These are phyloP conservation scores for Saxidomus purpurata DNA, from an alignment of 1,140 invertebrate genomes.

Conservation along the genomic window DNA sequence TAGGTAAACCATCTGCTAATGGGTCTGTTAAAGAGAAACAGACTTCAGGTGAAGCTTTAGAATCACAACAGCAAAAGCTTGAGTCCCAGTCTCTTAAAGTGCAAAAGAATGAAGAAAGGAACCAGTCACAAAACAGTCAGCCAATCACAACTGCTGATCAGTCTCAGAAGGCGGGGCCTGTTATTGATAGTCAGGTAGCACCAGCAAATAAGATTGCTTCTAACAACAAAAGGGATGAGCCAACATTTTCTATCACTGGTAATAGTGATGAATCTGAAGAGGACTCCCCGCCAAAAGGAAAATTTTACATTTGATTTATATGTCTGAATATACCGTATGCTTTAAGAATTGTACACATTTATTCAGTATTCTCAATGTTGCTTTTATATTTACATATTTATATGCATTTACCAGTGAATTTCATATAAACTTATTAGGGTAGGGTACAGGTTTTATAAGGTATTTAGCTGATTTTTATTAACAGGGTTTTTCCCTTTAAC, in stretches of 20 bases:
- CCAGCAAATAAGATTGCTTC: neutral
- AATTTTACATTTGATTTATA: conserved; percentile 71
- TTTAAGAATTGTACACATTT: neutral
- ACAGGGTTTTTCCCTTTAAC: neutral
- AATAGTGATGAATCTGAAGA: conserved; percentile 32
- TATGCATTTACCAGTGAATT: neutral
- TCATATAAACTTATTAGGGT: neutral
- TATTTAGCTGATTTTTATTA: neutral
- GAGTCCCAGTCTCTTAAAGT: neutral
- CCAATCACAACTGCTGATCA: neutral
- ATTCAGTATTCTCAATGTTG: neutral
- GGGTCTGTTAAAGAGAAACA: too few species aligned
- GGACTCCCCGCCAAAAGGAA: conserved; percentile 69
- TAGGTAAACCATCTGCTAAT: neutral
- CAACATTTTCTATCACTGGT: conserved; percentile 24
- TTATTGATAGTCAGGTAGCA: neutral
- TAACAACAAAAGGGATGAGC: conserved; percentile 18
- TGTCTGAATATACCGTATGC: neutral
- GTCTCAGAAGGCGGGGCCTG: neutral
- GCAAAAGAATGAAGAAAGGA: neutral
- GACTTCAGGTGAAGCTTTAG: too few species aligned
- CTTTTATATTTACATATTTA: neutral
- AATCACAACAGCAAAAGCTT: neutral
- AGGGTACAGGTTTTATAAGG: neutral
- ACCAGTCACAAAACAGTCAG: conserved; percentile 6